Percentiles rank a stretch among this genome's conserved stretches.
phyloP scores from a whole-genome alignment of 2,113 vertebrate genomes.

The Mobula birostris region DNA sequence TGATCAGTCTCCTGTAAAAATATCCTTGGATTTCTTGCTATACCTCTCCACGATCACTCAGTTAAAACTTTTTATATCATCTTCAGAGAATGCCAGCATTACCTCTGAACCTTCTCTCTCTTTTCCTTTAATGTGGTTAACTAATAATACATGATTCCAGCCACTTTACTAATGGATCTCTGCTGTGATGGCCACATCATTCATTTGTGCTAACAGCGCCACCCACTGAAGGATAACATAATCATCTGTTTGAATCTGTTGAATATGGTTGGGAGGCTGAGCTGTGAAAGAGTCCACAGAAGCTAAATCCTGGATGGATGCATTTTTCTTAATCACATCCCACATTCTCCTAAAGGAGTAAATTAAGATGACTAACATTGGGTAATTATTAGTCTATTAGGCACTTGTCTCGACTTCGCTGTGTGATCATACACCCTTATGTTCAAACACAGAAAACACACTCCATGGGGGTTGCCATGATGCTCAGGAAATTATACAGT shows the following conservation, averaged over 20 bases:
- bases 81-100: too few species aligned
- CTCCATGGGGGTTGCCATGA: constrained; percentile 32
- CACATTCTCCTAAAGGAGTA: constrained; percentile 36
- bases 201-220: constrained; percentile 37
- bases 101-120: too few species aligned
- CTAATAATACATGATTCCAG: neutral
- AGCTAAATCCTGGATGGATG: constrained; percentile 31
- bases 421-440: constrained; percentile 35
- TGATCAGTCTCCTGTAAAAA: too few species aligned
- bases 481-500: constrained; percentile 36
- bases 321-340: constrained; percentile 37
- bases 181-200: neutral
- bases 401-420: constrained; percentile 34
- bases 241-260: neutral
- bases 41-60: neutral
- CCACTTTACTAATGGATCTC: neutral
- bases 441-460: constrained; percentile 33
- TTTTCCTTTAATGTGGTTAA: neutral
- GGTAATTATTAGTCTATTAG: constrained; percentile 37
- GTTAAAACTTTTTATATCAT: neutral
- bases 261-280: constrained; percentile 5
- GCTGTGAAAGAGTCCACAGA: constrained; percentile 11
- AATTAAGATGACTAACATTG: constrained; percentile 34
- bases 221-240: neutral
- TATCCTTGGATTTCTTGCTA: neutral